phyloP scores from a whole-genome alignment of 2,797 vertebrate species.

The Pangasius larnaudii region DNA sequence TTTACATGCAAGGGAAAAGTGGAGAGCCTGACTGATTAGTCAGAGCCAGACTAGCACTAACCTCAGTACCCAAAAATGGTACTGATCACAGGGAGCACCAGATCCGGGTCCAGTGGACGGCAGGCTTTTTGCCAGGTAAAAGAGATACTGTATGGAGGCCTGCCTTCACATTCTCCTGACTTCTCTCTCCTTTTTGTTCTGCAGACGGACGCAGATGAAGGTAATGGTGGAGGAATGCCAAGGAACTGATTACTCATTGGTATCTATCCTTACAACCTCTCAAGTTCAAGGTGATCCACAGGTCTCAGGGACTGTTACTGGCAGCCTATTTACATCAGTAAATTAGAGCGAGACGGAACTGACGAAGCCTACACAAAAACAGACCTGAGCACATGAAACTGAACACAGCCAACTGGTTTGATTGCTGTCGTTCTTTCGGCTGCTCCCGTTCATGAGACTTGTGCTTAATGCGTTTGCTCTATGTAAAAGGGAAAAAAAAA shows the following conservation, averaged over 20 bases:
- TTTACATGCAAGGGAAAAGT: background rate
- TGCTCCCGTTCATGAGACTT: background rate
- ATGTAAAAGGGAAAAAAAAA: no score
- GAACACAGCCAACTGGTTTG: background rate
- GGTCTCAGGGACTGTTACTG: background rate
- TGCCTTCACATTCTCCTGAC: background rate
- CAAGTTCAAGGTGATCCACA: background rate
- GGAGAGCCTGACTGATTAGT: background rate
- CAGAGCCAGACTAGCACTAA: no score
- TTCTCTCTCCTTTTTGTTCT: background rate
- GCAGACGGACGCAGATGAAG: background rate
- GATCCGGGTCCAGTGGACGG: background rate
- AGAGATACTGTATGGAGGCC: background rate
- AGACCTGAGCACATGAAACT: background rate
- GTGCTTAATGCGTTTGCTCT: background rate
- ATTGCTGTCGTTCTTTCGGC: background rate
- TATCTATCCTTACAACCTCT: background rate
- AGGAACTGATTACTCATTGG: background rate
- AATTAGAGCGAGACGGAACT: background rate
- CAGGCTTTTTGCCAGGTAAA: background rate
- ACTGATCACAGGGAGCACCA: background rate
- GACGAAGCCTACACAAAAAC: background rate
- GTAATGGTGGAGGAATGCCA: background rate
- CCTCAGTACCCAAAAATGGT: no score
- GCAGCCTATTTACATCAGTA: background rate